A percentile compares a stretch with the other conserved stretches of the same genome.
Conservation (phyloP, 1,140 invertebrate genomes). For the Diabrotica virgifera region DNA sequence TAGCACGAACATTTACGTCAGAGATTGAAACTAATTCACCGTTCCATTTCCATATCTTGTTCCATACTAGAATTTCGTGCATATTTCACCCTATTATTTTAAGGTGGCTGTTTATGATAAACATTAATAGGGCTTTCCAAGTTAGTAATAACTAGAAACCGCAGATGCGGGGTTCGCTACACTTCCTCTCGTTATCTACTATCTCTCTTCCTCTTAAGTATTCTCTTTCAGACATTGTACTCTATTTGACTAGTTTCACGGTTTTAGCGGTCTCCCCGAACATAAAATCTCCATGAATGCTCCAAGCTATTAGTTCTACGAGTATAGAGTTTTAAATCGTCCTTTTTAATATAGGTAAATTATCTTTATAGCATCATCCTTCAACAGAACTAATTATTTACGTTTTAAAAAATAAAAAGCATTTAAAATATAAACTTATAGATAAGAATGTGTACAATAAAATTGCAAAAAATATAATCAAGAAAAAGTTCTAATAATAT, state of each 20-base stretch:
- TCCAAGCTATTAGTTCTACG: not conserved
- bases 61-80: not conserved
- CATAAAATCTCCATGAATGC: not conserved
- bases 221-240: not conserved
- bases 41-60: too few species aligned
- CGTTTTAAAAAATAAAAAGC: too few species aligned
- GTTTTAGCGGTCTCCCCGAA: not conserved
- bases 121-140: not conserved
- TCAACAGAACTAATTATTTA: too few species aligned
- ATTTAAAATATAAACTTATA: too few species aligned
- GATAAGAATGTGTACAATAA: too few species aligned
- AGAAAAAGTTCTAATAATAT: too few species aligned
- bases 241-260: not conserved
- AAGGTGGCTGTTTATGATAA: not conserved
- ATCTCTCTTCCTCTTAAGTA: not conserved
- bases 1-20: too few species aligned
- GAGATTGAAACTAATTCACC: too few species aligned
- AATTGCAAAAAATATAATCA: too few species aligned
- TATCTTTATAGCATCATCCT: too few species aligned
- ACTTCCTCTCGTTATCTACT: not conserved
- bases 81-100: not conserved
- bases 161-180: not conserved
- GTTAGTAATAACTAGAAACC: slow-evolving; percentile 1
- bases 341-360: too few species aligned
- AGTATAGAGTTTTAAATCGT: too few species aligned